Evolutionary conservation across 2,888 invertebrate species (phyloP).

Genomic region (Argyresthia albistria): DNA sequence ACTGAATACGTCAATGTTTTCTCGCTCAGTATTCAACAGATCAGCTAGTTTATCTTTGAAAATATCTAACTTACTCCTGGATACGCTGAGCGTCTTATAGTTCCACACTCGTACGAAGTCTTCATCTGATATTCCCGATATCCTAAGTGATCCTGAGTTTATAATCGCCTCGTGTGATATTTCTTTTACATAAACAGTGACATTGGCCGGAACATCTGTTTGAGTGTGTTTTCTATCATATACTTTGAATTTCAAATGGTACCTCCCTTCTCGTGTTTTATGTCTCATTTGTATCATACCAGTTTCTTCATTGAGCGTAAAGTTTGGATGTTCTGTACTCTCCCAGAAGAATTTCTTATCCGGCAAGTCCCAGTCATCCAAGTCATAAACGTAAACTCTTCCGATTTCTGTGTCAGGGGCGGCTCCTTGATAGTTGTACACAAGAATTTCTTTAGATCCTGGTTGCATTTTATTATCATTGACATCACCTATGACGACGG

Average conservation of each 20-base stretch:
- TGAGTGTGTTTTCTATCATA: conserved; percentile 96
- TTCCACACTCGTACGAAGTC: conserved; percentile 97
- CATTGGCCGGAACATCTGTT: conserved; percentile 96
- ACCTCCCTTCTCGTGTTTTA: conserved; percentile 90
- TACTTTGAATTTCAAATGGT: conserved; percentile 87
- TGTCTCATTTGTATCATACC: conserved; percentile 97
- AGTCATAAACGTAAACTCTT: conserved; percentile 95
- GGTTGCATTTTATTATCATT: conserved; percentile 99
- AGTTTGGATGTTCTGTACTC: conserved; percentile 86
- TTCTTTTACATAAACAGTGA: conserved; percentile 93
- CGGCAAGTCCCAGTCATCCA: conserved; percentile 98
- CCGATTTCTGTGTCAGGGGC: conserved; percentile 94
- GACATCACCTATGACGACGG: conserved; percentile 96
- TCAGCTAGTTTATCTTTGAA: conserved; percentile 91
- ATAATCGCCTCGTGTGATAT: conserved; percentile 96
- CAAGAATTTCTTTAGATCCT: conserved; percentile 96
- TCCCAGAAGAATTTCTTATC: conserved; percentile 99
- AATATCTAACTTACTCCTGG: conserved; percentile 90
- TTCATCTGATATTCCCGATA: conserved; percentile 95
- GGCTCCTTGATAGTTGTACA: conserved; percentile 96
- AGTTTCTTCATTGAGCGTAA: conserved; percentile 90
- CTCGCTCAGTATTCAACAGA: conserved; percentile 86
- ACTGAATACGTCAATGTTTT: conserved; percentile 97
- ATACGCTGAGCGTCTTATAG: conserved; percentile 87
- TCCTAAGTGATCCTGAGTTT: conserved; percentile 94